Percentiles rank a stretch among this genome's conserved stretches.
These are phyloP conservation scores for Tenthredo mesomela DNA, from an alignment of 2,888 invertebrate species.

Conservation along the genomic window DNA sequence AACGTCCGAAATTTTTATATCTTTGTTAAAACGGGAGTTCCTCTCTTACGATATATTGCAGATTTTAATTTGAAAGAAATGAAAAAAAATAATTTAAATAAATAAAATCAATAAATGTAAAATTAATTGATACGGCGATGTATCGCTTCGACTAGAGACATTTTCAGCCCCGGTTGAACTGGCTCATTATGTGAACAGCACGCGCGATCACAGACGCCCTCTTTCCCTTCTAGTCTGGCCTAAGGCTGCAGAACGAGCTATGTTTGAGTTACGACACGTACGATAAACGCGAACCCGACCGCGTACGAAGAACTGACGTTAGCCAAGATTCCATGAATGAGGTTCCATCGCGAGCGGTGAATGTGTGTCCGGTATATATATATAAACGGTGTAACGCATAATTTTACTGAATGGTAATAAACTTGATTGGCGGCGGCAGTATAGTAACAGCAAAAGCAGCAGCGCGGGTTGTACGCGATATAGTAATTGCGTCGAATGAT, in stretches of 20 bases:
- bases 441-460: not conserved
- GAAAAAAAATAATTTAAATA: not conserved
- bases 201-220: conserved; percentile 19
- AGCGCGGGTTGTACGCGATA: not conserved
- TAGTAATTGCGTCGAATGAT: not conserved
- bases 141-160: not conserved
- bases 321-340: conserved; percentile 53
- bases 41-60: not conserved
- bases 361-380: conserved; percentile 7
- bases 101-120: not conserved
- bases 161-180: not conserved
- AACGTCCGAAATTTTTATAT: not conserved
- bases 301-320: conserved; percentile 47
- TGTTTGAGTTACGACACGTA: conserved; percentile 6
- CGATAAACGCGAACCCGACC: conserved; percentile 14
- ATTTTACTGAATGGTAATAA: conserved; percentile 41
- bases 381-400: conserved; percentile 15
- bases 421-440: not conserved
- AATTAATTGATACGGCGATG: not conserved
- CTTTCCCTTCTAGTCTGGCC: not conserved
- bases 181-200: conserved; percentile 29
- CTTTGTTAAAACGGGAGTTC: not conserved
- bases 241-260: not conserved
- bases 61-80: not conserved
- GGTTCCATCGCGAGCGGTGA: conserved; percentile 14